Evolutionary conservation across 1,140 invertebrate species (phyloP).

Genomic region (Drosophila pallidifrons): DNA sequence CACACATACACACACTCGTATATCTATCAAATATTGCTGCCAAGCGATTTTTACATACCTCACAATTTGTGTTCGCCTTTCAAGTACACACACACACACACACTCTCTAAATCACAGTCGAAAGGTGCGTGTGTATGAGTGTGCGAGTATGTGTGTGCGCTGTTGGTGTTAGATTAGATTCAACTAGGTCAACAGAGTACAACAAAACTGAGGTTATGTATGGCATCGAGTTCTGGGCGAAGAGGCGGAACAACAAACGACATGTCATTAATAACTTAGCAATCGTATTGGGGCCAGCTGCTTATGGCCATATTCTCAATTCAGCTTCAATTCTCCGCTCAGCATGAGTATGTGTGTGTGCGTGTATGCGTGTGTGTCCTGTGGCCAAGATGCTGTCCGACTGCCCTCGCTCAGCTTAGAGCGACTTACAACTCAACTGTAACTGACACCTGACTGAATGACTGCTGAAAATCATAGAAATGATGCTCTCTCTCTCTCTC

Average conservation of each 20-base stretch:
- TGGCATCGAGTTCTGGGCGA: no score
- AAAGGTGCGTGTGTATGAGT: conserved; percentile 3
- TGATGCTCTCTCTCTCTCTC: not conserved
- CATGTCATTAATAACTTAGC: conserved; percentile 75
- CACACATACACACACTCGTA: conserved; percentile 26
- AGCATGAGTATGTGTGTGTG: no score
- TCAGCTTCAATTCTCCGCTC: not conserved
- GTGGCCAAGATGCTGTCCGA: conserved; percentile 9
- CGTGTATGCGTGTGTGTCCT: not conserved
- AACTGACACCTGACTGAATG: conserved; percentile 40
- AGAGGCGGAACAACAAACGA: conserved; percentile 49
- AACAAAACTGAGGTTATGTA: conserved; percentile 21
- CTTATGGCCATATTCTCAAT: conserved; percentile 12
- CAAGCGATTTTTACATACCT: conserved; percentile 71
- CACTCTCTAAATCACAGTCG: not conserved
- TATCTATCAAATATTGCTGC: conserved; percentile 73
- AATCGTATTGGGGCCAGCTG: conserved; percentile 56
- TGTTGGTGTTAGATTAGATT: conserved; percentile 57
- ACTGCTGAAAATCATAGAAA: conserved; percentile 34
- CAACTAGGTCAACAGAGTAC: conserved; percentile 58
- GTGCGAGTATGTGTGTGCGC: conserved; percentile 7
- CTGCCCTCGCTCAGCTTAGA: conserved; percentile 15
- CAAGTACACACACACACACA: conserved; percentile 31
- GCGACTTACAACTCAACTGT: conserved; percentile 42
- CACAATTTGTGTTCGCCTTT: conserved; percentile 38